phyloP scores from a whole-genome alignment of 2,797 vertebrate species.

The Danio albolineatus region DNA sequence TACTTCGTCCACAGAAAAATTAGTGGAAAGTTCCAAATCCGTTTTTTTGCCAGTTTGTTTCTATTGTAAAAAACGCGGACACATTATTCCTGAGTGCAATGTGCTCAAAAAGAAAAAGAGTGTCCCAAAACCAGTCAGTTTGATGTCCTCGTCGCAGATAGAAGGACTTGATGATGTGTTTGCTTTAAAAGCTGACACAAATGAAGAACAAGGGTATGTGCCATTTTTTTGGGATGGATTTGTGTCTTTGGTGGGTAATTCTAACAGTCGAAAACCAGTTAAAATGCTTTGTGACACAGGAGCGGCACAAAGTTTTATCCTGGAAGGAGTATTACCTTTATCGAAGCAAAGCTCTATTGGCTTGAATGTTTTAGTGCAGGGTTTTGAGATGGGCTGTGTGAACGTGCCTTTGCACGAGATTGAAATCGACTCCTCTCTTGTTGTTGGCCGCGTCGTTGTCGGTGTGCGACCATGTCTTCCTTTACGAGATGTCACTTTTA shows the following conservation, averaged over 20 bases:
- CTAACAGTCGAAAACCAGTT: background rate
- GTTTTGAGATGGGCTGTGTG: background rate
- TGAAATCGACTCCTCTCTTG: background rate
- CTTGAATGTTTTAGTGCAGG: background rate
- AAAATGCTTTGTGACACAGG: background rate
- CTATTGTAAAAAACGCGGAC: too few relatives aligned
- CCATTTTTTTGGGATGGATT: background rate
- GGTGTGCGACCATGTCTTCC: conserved; percentile 1
- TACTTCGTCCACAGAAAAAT: too few relatives aligned
- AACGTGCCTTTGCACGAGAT: background rate
- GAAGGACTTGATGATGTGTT: background rate
- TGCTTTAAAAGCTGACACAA: background rate
- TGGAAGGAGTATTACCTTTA: background rate
- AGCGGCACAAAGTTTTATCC: background rate
- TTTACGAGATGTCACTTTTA: background rate
- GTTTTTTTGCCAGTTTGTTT: too few relatives aligned
- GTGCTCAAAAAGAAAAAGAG: background rate
- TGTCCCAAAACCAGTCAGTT: background rate
- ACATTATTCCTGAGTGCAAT: too few relatives aligned
- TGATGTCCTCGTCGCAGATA: background rate
- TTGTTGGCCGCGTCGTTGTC: background rate
- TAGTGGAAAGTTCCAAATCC: too few relatives aligned
- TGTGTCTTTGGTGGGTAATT: conserved; percentile 6
- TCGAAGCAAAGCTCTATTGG: conserved; percentile 2
- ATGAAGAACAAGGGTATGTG: background rate